Evolutionary conservation across 2,888 invertebrate species (phyloP).

Genomic region (Rhingia campestris): DNA sequence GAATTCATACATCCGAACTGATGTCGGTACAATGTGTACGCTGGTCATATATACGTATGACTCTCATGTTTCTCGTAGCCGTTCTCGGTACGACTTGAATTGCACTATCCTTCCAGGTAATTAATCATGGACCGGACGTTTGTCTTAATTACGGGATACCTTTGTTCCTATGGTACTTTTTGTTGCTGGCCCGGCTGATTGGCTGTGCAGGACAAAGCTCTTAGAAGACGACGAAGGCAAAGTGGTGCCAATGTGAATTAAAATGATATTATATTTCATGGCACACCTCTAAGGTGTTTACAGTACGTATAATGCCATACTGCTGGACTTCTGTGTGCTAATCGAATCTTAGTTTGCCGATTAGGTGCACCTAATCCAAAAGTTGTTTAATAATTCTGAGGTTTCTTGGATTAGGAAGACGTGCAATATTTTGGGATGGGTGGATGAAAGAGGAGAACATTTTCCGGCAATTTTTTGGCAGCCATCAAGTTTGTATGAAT

Average conservation of each 20-base stretch:
- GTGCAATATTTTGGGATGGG: not conserved
- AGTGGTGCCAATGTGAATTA: constrained; percentile 43
- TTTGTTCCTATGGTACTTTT: constrained; percentile 51
- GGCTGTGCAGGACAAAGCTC: constrained; percentile 42
- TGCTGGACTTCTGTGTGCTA: constrained; percentile 42
- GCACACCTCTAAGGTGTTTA: constrained; percentile 71
- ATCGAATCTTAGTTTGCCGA: constrained; percentile 63
- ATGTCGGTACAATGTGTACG: not conserved
- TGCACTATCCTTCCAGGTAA: constrained; percentile 54
- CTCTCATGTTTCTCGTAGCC: constrained; percentile 32
- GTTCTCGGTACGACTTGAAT: constrained; percentile 17
- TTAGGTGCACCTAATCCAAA: constrained; percentile 68
- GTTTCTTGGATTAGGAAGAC: constrained; percentile 51
- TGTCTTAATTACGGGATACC: constrained; percentile 62
- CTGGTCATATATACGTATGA: not conserved
- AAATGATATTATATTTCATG: constrained; percentile 72
- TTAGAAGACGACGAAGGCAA: constrained; percentile 31
- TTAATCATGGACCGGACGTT: constrained; percentile 60
- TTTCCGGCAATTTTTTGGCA: too few relatives aligned
- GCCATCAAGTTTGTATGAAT: too few relatives aligned
- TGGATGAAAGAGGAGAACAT: too few relatives aligned
- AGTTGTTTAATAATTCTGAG: constrained; percentile 68
- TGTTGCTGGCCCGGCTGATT: constrained; percentile 24
- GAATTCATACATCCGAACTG: constrained; percentile 37
- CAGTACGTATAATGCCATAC: constrained; percentile 58